Conservation (phyloP, 2,113 vertebrate species). For the Microcebus lehilahytsara region DNA sequence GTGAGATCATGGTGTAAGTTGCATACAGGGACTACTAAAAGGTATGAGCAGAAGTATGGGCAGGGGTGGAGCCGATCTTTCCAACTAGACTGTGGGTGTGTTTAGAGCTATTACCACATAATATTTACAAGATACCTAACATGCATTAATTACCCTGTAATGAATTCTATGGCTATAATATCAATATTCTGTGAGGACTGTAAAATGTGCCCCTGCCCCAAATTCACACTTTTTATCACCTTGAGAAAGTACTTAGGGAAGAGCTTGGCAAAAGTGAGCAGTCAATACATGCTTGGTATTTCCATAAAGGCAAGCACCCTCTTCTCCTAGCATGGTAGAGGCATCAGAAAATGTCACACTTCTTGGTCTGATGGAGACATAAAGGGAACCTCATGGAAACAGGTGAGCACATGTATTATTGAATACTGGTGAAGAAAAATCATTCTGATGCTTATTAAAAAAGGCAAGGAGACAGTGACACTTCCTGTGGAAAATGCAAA, state of each 20-base stretch:
- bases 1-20: background rate
- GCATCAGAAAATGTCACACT: background rate
- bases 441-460: background rate
- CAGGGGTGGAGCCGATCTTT: slow-evolving; percentile 79
- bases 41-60: background rate
- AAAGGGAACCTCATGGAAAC: background rate
- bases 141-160: slow-evolving; percentile 85
- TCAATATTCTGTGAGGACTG: slow-evolving; percentile 68
- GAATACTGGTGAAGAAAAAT: background rate
- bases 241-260: background rate
- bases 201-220: slow-evolving; percentile 61
- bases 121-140: slow-evolving; percentile 86
- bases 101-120: slow-evolving; percentile 83
- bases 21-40: background rate
- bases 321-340: background rate
- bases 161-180: slow-evolving; percentile 80
- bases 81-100: slow-evolving; percentile 82
- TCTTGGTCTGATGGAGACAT: background rate
- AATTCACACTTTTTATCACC: slow-evolving; percentile 72
- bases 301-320: background rate
- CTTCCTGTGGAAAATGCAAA: too few relatives aligned
- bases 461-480: background rate
- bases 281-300: fast-evolving
- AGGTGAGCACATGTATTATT: background rate
- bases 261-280: background rate